Evolutionary conservation across 2,888 invertebrate genomes (phyloP), one percentile per base, ranked within the genome.

Genomic region (Macrophya alboannulata): DNA sequence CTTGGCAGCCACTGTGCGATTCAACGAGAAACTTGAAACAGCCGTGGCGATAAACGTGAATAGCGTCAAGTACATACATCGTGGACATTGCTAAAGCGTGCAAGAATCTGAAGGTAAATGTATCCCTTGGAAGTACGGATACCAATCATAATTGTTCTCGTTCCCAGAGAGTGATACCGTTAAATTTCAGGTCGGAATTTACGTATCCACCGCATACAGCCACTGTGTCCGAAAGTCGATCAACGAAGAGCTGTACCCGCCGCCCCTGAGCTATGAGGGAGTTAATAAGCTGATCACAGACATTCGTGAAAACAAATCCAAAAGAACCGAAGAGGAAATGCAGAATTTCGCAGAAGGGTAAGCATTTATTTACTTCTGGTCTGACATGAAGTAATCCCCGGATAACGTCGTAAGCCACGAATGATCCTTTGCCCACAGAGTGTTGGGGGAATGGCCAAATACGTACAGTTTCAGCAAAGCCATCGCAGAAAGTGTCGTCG

Each of bases 381-480:
- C 6, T 31, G 17, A 10, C 6, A 81, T 55, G 25, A 43, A 82
- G 15, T 25, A 55, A 31, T 79, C 12, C 8, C 8, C 48, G 5
- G 6, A 31, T 31, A 3, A 8, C 21, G 17, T 45, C 15, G 15
- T 8, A 12, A 15, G 8, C 12, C 37, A 55, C 0, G 6, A 40
- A 40, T 45, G 21, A 74, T 4, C 5, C 15, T 17, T 48, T 48
- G 31, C 25, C 15, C 8, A 17, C 48, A 82, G 65, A 45, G 25
- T 65, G 5, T 25, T 82, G n/a, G 95, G 95, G 3, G 91, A 94
- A 0, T 96, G 97, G 94, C 97, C 97, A 0, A 98, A 98, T 91
- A 97, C 97, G 0, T 98, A 98, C 94, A 97, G 97, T 0, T 97
- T 96, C 91, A 97, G 97, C 1, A 98, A 98, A 94, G 97, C 97